Conservation (phyloP, 2,888 invertebrate species). For the Artemia sinica region DNA sequence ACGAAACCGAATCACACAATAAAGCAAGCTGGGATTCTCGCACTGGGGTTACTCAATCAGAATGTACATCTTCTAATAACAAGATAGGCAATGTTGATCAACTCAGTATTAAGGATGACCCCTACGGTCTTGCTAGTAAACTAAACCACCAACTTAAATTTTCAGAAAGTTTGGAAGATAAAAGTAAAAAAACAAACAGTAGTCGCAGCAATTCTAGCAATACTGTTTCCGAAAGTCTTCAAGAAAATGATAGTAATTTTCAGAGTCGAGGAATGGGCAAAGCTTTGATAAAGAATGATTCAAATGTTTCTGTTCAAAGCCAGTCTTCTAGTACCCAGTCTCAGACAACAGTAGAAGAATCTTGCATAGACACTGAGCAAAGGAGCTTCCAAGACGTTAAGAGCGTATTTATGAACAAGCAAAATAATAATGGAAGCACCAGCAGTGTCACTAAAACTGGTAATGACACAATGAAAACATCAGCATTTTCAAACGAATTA, state of each 20-base stretch:
- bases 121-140: background rate
- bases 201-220: background rate
- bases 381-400: background rate
- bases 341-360: background rate
- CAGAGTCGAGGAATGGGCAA: background rate
- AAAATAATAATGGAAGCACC: background rate
- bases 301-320: background rate
- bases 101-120: background rate
- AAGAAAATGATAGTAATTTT: background rate
- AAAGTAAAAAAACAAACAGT: background rate
- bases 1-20: background rate
- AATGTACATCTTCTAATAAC: conserved; percentile 1
- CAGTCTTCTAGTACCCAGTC: conserved; percentile 1
- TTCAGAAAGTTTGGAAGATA: background rate
- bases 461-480: too few species aligned
- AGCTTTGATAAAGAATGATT: background rate
- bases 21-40: conserved; percentile 12
- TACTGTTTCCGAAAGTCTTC: background rate
- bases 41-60: conserved; percentile 5
- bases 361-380: background rate
- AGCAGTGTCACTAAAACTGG: too few species aligned
- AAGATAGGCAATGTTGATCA: conserved; percentile 1
- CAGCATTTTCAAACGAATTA: background rate
- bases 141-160: background rate
- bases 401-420: background rate